Evolutionary conservation across 2,113 vertebrate species (phyloP).

Genomic region (Phrynosoma platyrhinos): DNA sequence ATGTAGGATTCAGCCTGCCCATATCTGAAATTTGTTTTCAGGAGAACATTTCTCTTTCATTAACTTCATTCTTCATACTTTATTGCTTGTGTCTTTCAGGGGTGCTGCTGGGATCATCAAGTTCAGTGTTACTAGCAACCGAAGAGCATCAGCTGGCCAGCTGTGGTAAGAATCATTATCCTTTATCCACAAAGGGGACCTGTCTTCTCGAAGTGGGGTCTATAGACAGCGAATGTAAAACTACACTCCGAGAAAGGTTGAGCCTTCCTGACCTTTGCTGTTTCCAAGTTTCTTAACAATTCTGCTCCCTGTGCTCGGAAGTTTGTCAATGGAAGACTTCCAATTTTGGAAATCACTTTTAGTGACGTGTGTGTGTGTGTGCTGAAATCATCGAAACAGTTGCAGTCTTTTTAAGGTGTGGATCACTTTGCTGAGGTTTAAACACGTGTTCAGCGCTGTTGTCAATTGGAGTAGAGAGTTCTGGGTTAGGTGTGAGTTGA

Average conservation of each 20-base stretch:
- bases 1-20: not conserved
- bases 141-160: not conserved
- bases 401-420: conserved; percentile 14
- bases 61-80: conserved; percentile 1
- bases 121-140: conserved; percentile 42
- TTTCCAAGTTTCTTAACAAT: conserved; percentile 14
- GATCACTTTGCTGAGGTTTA: conserved; percentile 14
- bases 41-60: not conserved
- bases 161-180: conserved; percentile 51
- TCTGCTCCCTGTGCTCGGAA: conserved; percentile 16
- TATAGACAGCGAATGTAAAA: too few species aligned
- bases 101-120: not conserved
- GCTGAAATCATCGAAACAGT: not conserved
- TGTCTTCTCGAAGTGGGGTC: too few species aligned
- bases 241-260: not conserved
- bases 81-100: conserved; percentile 52
- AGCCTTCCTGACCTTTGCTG: conserved; percentile 13
- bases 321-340: conserved; percentile 41
- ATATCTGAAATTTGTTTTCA: not conserved
- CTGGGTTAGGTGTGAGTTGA: not conserved
- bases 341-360: conserved; percentile 32
- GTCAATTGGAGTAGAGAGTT: not conserved
- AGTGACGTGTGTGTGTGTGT: conserved; percentile 6
- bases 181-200: not conserved
- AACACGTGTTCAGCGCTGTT: not conserved